These are phyloP conservation scores for Margarornis squamiger DNA, from an alignment of 2,797 vertebrate species.

Conservation along the genomic window DNA sequence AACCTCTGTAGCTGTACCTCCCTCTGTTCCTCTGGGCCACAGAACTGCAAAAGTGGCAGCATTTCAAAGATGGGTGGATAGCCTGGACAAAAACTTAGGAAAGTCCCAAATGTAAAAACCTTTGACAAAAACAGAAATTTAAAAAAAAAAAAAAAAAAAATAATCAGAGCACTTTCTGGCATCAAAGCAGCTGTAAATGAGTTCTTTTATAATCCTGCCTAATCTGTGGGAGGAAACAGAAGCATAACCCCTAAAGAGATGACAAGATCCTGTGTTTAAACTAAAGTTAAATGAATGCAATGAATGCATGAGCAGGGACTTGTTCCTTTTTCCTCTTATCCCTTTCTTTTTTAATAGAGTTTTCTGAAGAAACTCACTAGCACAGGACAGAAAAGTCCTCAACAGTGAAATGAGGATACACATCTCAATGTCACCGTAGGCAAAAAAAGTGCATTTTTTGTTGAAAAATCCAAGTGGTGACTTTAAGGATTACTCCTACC, in stretches of 20 bases:
- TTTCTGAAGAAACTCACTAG: neutral
- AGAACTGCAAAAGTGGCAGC: neutral
- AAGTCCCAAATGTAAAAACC: neutral
- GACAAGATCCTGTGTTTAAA: neutral
- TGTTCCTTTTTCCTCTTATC: neutral
- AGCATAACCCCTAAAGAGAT: neutral
- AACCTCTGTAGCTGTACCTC: neutral
- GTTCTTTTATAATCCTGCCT: neutral
- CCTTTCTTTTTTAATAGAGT: neutral
- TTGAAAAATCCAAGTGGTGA: neutral
- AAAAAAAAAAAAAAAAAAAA: too few species aligned
- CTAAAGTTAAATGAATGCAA: neutral
- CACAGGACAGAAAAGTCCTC: neutral
- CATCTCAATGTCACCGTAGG: neutral
- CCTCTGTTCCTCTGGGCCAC: neutral
- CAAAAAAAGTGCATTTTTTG: neutral
- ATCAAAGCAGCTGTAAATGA: neutral
- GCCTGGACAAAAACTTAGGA: neutral
- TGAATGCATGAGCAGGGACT: fast-evolving
- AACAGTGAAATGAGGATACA: neutral
- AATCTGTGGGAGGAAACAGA: neutral
- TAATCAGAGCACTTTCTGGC: neutral
- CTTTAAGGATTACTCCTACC: neutral
- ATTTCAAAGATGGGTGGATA: neutral
- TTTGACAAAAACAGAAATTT: neutral